phyloP scores from a whole-genome alignment of 2,797 vertebrate species.

The Myripristis murdjan region DNA sequence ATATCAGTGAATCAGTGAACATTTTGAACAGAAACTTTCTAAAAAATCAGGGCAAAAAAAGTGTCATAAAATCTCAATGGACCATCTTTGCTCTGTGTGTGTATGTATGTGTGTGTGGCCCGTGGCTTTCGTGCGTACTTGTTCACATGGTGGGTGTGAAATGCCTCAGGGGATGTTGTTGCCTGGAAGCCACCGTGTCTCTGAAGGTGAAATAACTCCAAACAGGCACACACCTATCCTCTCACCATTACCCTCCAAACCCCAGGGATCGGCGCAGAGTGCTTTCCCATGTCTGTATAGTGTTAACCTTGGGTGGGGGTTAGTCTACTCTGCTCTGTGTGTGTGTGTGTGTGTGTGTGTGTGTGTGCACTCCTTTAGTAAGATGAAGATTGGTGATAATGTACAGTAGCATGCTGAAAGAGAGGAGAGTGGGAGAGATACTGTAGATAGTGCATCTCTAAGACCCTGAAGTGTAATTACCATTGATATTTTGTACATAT shows the following conservation, averaged over 20 bases:
- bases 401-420: neutral
- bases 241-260: slow-evolving; percentile 70
- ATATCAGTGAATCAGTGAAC: neutral
- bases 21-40: slow-evolving; percentile 10
- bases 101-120: slow-evolving; percentile 24
- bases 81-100: slow-evolving; percentile 21
- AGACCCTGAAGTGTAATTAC: neutral
- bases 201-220: slow-evolving; percentile 78
- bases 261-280: slow-evolving; percentile 70
- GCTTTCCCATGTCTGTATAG: slow-evolving; percentile 77
- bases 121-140: slow-evolving; percentile 35
- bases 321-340: slow-evolving; percentile 45
- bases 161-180: slow-evolving; percentile 69
- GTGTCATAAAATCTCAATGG: slow-evolving; percentile 25
- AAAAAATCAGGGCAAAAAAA: slow-evolving; percentile 53
- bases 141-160: slow-evolving; percentile 70
- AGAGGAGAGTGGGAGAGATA: neutral
- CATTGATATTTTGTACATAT: neutral
- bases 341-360: slow-evolving; percentile 13
- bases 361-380: slow-evolving; percentile 16
- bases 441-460: no score
- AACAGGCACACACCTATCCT: slow-evolving; percentile 74
- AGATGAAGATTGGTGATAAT: neutral
- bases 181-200: slow-evolving; percentile 76
- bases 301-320: slow-evolving; percentile 65